A percentile compares a stretch with the other conserved stretches of the same genome.
phyloP scores from a whole-genome alignment of 2,888 invertebrate species.

The Sympetrum striolatum region DNA sequence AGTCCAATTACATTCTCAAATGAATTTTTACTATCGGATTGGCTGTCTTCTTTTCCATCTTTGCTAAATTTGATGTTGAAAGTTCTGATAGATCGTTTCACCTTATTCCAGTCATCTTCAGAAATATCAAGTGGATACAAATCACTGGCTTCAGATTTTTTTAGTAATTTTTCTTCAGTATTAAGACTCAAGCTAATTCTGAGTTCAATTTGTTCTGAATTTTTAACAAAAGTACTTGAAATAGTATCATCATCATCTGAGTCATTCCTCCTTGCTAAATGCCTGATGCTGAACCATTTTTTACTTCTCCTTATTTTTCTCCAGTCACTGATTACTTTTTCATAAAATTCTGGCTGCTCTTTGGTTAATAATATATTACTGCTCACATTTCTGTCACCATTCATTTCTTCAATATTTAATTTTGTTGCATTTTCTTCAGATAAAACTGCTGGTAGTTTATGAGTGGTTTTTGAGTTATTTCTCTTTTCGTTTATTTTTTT shows the following conservation, averaged over 20 bases:
- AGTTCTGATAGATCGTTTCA: background rate
- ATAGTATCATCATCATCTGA: background rate
- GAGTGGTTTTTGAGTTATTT: background rate
- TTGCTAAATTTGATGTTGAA: background rate
- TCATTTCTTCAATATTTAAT: background rate
- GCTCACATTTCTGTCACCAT: background rate
- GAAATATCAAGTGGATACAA: background rate
- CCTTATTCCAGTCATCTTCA: background rate
- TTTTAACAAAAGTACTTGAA: background rate
- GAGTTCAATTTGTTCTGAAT: background rate
- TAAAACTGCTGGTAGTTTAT: background rate
- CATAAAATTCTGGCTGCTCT: background rate
- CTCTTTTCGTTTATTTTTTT: background rate
- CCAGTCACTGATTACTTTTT: background rate
- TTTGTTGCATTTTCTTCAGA: background rate
- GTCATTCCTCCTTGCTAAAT: background rate
- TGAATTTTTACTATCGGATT: too few species aligned
- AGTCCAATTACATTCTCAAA: background rate
- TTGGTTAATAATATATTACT: background rate
- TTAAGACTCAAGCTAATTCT: background rate
- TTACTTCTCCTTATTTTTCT: background rate
- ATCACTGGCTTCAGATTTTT: background rate
- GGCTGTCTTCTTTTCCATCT: background rate
- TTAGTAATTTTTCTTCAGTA: background rate
- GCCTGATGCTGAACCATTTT: background rate